Conservation (phyloP, 2,888 invertebrate genomes). For the Ctenicera cuprea region DNA sequence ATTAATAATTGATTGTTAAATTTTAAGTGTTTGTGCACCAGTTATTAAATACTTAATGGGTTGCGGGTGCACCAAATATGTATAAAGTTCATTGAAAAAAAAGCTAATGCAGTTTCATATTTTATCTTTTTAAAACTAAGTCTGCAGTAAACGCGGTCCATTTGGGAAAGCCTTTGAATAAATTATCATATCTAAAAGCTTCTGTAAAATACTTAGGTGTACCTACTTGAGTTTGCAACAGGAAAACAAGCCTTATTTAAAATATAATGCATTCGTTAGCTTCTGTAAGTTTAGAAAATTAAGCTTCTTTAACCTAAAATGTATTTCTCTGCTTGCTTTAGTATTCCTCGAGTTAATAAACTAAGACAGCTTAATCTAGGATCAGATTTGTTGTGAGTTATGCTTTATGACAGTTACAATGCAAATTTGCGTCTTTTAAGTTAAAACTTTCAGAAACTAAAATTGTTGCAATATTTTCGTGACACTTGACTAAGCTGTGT, state of each 20-base stretch:
- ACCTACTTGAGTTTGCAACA: background rate
- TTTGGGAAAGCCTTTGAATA: constrained; percentile 23
- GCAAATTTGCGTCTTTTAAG: no score
- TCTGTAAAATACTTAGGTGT: constrained; percentile 28
- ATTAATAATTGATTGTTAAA: no score
- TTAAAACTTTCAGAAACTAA: no score
- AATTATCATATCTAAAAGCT: constrained; percentile 35
- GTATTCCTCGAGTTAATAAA: no score
- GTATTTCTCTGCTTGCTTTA: no score
- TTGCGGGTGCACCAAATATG: background rate
- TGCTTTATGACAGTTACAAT: no score
- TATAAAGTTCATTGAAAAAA: background rate
- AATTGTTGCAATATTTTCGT: background rate
- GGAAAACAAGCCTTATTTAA: background rate
- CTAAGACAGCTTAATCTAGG: no score
- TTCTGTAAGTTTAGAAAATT: background rate
- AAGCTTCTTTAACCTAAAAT: background rate
- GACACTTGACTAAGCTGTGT: background rate
- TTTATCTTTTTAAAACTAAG: constrained; percentile 27
- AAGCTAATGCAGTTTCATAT: constrained; percentile 12
- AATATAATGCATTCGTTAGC: background rate
- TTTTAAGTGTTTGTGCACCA: no score
- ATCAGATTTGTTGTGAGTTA: no score
- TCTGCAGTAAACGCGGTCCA: constrained; percentile 4
- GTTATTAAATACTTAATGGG: no score